These are phyloP conservation scores for Oceanodroma tethys DNA, from an alignment of 2,113 vertebrate species.

Conservation along the genomic window DNA sequence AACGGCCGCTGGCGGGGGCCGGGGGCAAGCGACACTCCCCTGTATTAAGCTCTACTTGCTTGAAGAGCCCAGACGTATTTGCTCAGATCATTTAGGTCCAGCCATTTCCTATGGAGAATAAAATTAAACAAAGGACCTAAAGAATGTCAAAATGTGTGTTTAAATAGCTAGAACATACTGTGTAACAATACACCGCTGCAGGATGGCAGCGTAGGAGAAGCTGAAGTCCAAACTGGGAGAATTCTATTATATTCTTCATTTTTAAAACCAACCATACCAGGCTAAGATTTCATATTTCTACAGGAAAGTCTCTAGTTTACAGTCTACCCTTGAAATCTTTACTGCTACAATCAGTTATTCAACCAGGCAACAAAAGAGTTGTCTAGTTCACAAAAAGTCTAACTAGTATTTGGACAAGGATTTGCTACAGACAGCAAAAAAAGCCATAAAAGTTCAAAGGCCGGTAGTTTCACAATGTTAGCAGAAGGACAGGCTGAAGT, in stretches of 20 bases:
- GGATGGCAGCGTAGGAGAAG: accelerated
- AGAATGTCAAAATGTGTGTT: neutral
- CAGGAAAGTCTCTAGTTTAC: neutral
- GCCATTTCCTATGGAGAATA: neutral
- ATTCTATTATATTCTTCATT: neutral
- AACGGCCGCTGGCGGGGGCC: neutral
- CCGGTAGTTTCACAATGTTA: neutral
- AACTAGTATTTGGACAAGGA: neutral
- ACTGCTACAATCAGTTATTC: neutral
- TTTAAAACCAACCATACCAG: neutral
- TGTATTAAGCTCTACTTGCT: neutral
- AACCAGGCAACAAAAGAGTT: neutral
- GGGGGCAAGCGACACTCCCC: neutral
- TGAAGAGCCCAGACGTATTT: accelerated
- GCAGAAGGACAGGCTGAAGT: neutral
- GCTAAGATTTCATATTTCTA: neutral
- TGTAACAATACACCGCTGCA: neutral
- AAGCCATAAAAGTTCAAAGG: neutral
- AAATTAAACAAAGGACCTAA: neutral
- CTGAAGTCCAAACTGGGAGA: neutral
- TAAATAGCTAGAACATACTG: neutral
- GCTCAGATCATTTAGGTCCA: neutral
- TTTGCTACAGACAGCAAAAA: neutral
- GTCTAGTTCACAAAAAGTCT: neutral
- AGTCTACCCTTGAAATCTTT: neutral